Evolutionary conservation across 2,888 invertebrate genomes (phyloP).

Genomic region (Argynnis bischoffii): DNA sequence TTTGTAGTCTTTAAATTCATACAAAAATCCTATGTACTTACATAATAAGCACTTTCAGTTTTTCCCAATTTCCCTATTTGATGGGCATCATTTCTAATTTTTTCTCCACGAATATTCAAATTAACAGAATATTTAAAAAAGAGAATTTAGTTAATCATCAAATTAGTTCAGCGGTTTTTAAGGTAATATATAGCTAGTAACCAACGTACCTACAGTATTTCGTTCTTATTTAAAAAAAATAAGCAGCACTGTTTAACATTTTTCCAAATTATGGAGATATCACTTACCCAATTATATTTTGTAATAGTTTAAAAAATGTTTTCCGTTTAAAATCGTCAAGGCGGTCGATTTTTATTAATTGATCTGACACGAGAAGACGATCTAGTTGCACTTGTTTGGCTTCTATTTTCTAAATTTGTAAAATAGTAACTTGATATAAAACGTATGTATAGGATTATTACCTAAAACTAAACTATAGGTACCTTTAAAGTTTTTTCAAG

Average conservation of each 20-base stretch:
- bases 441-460: conserved; percentile 36
- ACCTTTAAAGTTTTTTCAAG: conserved; percentile 50
- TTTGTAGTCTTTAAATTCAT: too few relatives aligned
- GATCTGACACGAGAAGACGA: conserved; percentile 62
- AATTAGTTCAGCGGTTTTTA: too few relatives aligned
- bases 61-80: too few relatives aligned
- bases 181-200: too few relatives aligned
- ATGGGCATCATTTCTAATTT: too few relatives aligned
- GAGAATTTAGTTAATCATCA: too few relatives aligned
- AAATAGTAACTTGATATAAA: not conserved
- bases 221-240: not conserved
- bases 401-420: conserved; percentile 59
- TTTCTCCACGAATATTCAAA: too few relatives aligned
- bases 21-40: too few relatives aligned
- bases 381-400: conserved; percentile 55
- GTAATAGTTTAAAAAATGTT: conserved; percentile 57
- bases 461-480: conserved; percentile 51
- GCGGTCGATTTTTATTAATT: conserved; percentile 59
- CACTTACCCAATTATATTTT: conserved; percentile 61
- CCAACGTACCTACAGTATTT: too few relatives aligned
- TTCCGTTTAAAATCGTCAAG: conserved; percentile 62
- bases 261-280: not conserved
- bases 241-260: not conserved
- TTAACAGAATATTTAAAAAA: too few relatives aligned
- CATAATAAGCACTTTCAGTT: not conserved